Percentiles rank a stretch among this genome's conserved stretches.
Conservation (phyloP, 1,140 invertebrate genomes). For the Polypedilum pembai region DNA sequence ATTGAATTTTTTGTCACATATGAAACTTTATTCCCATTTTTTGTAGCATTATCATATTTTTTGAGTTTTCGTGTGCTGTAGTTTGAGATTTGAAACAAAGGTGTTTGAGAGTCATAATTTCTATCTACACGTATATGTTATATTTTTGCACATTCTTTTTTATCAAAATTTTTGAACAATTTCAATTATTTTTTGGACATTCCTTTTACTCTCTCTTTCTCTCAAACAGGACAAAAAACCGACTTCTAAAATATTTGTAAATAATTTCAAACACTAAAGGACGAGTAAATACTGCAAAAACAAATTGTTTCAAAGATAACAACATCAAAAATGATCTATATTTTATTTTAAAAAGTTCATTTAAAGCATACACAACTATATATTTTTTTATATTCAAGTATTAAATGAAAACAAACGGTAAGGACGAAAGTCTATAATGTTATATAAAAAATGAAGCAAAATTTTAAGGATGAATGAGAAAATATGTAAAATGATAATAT, state of each 20-base stretch:
- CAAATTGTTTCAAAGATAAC: too few species aligned
- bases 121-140: not conserved
- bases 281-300: not conserved
- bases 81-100: not conserved
- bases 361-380: too few species aligned
- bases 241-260: constrained; percentile 7
- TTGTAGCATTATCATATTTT: not conserved
- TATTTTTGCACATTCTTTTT: not conserved
- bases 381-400: too few species aligned
- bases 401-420: not conserved
- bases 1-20: not conserved
- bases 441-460: not conserved
- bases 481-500: too few species aligned
- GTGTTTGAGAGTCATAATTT: not conserved
- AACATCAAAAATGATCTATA: too few species aligned
- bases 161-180: not conserved
- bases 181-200: constrained; percentile 10
- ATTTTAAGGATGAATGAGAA: not conserved
- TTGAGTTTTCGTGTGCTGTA: not conserved
- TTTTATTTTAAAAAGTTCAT: too few species aligned
- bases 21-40: not conserved
- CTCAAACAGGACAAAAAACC: not conserved
- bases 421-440: not conserved
- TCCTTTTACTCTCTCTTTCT: not conserved
- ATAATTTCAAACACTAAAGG: constrained; percentile 1